Evolutionary conservation across 2,113 vertebrate species (phyloP), one percentile per base, ranked within the genome.

Genomic region (Philantomba maxwellii): DNA sequence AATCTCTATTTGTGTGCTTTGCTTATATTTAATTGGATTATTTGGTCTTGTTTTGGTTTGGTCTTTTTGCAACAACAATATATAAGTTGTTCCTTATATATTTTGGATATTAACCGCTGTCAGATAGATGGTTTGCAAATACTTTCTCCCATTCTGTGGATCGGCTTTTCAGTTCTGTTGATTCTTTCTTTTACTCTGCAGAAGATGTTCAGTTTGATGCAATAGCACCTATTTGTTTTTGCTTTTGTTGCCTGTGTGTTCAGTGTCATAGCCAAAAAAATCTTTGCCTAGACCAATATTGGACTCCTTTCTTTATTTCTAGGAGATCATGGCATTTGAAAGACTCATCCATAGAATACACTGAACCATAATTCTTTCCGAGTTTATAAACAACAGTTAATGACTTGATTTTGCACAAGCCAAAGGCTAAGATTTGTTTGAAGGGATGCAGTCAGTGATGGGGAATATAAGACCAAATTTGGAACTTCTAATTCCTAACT

Each of bases 391-490:
- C 25, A 70, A 25, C 26, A 23, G 39, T 81, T 91, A 77, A 64
- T 45, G 45, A 80, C 58, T 89, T 89, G 53, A 57, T 89, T 93
- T 94, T 78, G 36, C 45, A 97, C 33, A n/a, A 88, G 95, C 57
- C 57, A 81, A 75, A 70, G 53, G 81, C 45, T 81, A 39, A 85
- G 43, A 55, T 45, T 89, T 91, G 47, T 70, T 21, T 92, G 43
- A 60, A 60, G 33, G 39, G 53, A 45, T 83, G 26, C 13, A 16
- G 17, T 55, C 36, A 60, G 6, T 33, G 77, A 51, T 19, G 21
- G 21, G 64, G 14, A 83, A 39, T 33, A 30, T 25, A 64, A 81
- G 10, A 33, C 39, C 19, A 88, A 58, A 49, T 87, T 73, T 62
- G 36, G 30, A 86, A 78, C 43, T 91, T 94, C 33, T 45, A 47